A percentile compares a stretch with the other conserved stretches of the same genome.
Conservation (phyloP, 2,113 vertebrate species). For the Lontra canadensis region DNA sequence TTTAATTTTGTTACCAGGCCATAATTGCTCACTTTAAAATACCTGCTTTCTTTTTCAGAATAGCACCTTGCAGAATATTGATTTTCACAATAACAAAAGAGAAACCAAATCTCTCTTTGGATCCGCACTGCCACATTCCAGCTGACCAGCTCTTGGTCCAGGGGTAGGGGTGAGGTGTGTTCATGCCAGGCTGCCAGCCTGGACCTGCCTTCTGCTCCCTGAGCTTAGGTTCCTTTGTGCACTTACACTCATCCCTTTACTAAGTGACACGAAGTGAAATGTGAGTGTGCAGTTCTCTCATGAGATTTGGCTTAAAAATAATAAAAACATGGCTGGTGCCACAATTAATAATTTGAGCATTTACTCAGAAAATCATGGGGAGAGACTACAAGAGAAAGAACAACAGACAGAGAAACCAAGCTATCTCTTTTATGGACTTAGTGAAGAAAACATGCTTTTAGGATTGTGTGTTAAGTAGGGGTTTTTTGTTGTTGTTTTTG, state of each 20-base stretch:
- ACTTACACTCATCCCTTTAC: neutral
- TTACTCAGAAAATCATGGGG: neutral
- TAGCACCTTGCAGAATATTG: neutral
- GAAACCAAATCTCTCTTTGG: neutral
- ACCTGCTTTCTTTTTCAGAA: neutral
- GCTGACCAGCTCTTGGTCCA: neutral
- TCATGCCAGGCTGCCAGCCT: too few relatives aligned
- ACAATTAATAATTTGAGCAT: neutral
- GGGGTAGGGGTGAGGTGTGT: rapidly evolving
- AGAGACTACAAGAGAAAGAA: neutral
- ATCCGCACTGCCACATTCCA: neutral
- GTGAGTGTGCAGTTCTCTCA: neutral
- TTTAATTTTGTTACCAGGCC: neutral
- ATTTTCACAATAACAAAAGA: neutral
- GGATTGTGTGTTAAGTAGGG: neutral
- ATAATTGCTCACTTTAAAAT: neutral
- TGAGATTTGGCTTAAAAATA: neutral
- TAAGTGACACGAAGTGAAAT: neutral
- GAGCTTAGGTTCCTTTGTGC: neutral
- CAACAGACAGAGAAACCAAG: neutral
- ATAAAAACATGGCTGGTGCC: neutral
- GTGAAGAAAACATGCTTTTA: neutral
- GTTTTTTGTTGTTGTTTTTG: neutral
- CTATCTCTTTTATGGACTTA: neutral
- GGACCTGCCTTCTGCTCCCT: neutral